Conservation (phyloP, 1,140 invertebrate species). For the Tetramorium parvispinum region DNA sequence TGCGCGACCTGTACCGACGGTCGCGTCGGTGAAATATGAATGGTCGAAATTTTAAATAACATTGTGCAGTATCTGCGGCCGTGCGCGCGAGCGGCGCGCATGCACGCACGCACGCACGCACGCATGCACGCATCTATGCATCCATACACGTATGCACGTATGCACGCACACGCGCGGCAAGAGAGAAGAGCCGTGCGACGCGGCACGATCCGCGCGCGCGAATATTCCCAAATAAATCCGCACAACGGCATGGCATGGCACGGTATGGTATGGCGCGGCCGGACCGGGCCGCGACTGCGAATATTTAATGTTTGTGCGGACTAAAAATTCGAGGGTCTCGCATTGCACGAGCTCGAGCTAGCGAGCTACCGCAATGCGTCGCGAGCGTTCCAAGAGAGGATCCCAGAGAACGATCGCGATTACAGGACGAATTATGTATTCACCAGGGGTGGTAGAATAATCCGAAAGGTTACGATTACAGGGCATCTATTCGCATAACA, state of each 20-base stretch:
- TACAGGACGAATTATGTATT: conserved; percentile 36
- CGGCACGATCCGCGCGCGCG: conserved; percentile 31
- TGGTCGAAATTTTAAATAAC: conserved; percentile 68
- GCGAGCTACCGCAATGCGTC: conserved; percentile 23
- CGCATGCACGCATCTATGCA: too few relatives aligned
- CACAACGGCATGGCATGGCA: conserved; percentile 15
- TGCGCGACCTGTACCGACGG: conserved; percentile 38
- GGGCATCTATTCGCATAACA: conserved; percentile 6
- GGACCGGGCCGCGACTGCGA: conserved; percentile 55
- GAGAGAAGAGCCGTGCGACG: conserved; percentile 41
- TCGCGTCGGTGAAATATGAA: conserved; percentile 60
- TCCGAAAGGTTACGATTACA: conserved; percentile 25
- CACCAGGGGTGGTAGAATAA: background rate
- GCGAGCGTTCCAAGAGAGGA: background rate
- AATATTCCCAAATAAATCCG: conserved; percentile 36
- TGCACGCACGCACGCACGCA: background rate
- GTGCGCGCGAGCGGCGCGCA: background rate
- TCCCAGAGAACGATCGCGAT: conserved; percentile 13
- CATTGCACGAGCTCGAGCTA: conserved; percentile 17
- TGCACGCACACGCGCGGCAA: background rate
- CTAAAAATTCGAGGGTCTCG: conserved; percentile 53
- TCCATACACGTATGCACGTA: background rate
- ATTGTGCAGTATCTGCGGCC: conserved; percentile 56
- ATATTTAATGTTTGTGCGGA: conserved; percentile 60
- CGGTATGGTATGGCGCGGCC: background rate